Evolutionary conservation across 1,140 invertebrate species (phyloP), one percentile per base, ranked within the genome.

Genomic region (Micrasema longulum): DNA sequence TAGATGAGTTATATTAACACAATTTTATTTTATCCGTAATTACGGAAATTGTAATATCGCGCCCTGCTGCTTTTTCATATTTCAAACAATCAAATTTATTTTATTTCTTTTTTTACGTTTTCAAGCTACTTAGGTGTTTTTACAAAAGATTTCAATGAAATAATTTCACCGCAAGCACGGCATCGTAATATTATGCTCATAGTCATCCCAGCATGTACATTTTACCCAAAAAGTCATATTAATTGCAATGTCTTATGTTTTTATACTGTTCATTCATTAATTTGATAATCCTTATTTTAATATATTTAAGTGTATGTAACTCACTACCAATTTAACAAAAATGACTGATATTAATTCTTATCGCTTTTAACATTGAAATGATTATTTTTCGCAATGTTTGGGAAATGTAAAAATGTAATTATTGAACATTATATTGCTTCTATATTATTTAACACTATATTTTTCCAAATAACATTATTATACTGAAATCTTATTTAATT

Each of bases 331-430:
- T 22, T 9, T 22, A 38, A 60, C 35, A 38, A 31, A 14, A 55
- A 60, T 36, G 55, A 60, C 55, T 60, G 55, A 60, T 60, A 57
- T n/a, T 14, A 35, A 57, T 31, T 16, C 14, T 60, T 55, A 47
- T 31, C 31, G 52, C 52, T 31, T 55, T 23, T 11, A 12, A 31
- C 11, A 31, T 31, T 55, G 7, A 26, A 55, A 31, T 23, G 31
- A 11, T 55, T 55, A 55, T 55, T 55, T 55, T 31, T 23, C n/a
- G 52, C 20, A 35, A 55, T 55, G 52, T 55, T 55, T 55, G 52
- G 52, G 52, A 55, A 55, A 55, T 20, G n/a, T 31, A 31, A 16
- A 31, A 55, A 55, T 55, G 20, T 55, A 26, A 55, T 31, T 4
- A 31, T 31, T 7, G 26, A 4, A 4, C 26, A 31, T 31, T 31